Evolutionary conservation across 2,888 invertebrate species (phyloP), one percentile per base, ranked within the genome.

Genomic region (Silvanus unidentatus): DNA sequence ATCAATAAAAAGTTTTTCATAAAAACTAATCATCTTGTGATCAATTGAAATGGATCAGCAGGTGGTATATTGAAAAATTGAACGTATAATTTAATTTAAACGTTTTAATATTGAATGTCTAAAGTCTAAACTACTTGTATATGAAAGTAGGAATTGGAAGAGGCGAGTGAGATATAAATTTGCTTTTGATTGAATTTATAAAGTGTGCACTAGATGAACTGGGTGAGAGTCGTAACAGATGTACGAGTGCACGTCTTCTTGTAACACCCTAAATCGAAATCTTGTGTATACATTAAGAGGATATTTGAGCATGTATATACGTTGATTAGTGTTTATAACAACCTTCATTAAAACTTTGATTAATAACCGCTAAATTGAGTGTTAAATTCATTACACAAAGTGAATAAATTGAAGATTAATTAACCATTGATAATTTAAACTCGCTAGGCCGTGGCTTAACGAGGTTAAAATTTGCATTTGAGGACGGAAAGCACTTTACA

Each of bases 321-420:
- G 43, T 58, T 62, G 61, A 63, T 62, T 60, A 62, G 62, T 62
- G 63, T 62, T 63, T 60, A 60, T 62, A 68, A 66, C 65, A 66
- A 59, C 66, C 69, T 73, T 74, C 73, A 75, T 76, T 74, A 75
- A 75, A 75, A 75, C 73, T 75, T 75, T 74, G 74, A 75, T 75
- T 75, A 75, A 75, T 74, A 75, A 74, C 73, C 74, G 70, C 73
- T 72, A 74, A 76, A 76, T 76, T 75, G 75, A 66, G 65, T 65
- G 66, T 66, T 66, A 65, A 64, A 65, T 65, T 66, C 64, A 64
- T 65, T 65, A 65, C 65, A 71, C 69, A 72, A 72, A 73, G 74
- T 73, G 73, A 74, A 74, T 73, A 74, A 74, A 74, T 73, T 73
- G 73, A 72, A 73, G 72, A 73, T 74, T 73, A 74, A 74, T 74